These are phyloP conservation scores for Columbina picui DNA, from an alignment of 2,113 vertebrate species.

Conservation along the genomic window DNA sequence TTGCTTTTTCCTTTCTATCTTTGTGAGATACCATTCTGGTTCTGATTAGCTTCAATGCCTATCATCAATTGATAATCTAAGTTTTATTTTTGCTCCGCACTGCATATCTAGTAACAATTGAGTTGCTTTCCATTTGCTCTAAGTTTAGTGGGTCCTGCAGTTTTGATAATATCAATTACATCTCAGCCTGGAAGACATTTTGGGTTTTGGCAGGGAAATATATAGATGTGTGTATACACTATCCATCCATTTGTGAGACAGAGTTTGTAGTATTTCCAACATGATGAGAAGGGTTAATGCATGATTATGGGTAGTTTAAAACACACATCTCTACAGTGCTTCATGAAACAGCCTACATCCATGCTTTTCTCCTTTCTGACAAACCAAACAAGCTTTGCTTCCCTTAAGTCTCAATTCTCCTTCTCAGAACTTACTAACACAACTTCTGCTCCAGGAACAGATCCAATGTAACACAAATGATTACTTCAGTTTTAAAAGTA, in stretches of 20 bases:
- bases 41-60: neutral
- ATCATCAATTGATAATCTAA: neutral
- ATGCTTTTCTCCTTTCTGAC: neutral
- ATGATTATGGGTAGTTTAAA: neutral
- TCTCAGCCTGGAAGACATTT: neutral
- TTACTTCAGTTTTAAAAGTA: neutral
- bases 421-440: neutral
- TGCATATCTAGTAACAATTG: neutral
- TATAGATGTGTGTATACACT: neutral
- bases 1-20: neutral
- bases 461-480: neutral
- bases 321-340: neutral
- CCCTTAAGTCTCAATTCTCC: neutral
- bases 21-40: neutral
- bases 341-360: neutral
- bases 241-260: neutral
- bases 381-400: neutral
- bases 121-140: neutral
- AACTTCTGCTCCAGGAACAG: neutral
- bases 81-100: neutral
- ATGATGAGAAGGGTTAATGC: neutral
- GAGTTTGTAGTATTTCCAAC: neutral
- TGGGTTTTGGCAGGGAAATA: neutral
- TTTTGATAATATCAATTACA: slow-evolving; percentile 8
- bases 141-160: neutral